Conservation (phyloP, 2,113 vertebrate species). For the Dasyurus viverrinus region DNA sequence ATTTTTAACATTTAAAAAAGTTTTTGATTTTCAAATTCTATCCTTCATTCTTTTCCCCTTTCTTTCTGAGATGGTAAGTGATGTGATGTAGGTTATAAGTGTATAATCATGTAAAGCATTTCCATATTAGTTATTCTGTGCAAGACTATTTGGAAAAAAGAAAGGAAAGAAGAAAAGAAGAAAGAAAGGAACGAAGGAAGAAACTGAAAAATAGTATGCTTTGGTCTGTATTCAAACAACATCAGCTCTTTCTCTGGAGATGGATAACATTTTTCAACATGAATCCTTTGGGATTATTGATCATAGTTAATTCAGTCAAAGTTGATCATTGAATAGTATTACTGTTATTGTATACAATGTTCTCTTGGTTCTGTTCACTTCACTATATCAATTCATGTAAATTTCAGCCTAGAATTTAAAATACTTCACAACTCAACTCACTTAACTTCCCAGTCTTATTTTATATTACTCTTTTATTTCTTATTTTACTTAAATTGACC, state of each 20-base stretch:
- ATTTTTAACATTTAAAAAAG: too few species aligned
- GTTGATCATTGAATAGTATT: neutral
- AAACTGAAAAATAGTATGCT: neutral
- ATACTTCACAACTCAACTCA: neutral
- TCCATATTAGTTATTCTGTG: too few species aligned
- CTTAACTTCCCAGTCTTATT: neutral
- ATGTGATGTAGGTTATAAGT: too few species aligned
- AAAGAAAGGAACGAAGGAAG: neutral
- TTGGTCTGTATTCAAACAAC: neutral
- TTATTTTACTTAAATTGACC: neutral
- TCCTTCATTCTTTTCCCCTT: too few species aligned
- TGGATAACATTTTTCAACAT: neutral
- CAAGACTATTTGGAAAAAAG: too few species aligned
- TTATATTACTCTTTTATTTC: neutral
- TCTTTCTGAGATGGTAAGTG: too few species aligned
- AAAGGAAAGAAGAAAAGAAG: too few species aligned
- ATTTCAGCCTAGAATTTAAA: neutral
- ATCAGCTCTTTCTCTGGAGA: too few species aligned
- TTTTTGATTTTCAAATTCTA: too few species aligned
- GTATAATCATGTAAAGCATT: too few species aligned
- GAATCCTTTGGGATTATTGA: neutral
- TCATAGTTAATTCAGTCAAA: neutral
- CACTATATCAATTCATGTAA: neutral
- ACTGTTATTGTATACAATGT: neutral
- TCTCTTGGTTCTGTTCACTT: neutral